Evolutionary conservation across 2,113 vertebrate genomes (phyloP), one percentile per base, ranked within the genome.

Genomic region (Hylia prasina): DNA sequence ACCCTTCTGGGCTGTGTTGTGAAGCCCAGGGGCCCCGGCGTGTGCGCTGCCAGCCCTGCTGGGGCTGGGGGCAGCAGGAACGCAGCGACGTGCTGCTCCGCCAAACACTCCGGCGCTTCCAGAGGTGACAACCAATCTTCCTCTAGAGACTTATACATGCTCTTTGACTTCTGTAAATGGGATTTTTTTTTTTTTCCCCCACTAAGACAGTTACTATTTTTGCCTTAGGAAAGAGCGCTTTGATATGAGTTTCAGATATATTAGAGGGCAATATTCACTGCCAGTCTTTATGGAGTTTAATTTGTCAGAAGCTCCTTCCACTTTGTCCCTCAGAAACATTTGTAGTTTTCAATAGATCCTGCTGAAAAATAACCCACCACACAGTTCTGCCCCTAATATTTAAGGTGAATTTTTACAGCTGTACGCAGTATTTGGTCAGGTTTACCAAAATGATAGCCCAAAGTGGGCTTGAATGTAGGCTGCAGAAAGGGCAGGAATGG

Each of bases 31-130:
- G 56, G 45, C 78, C 91, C 60, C 6, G 11, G 57, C 5, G 0
- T 53, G 54, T 18, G 33, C 2, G 4, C 8, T 70, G 31, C 37
- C 0, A 0, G 50, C 0, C 0, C 50, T 54, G 33, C 30, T 0
- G 4, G 44, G 14, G 28, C n/a, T 14, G 16, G 27, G 22, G 33
- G 13, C 2, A 5, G 30, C 56, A 37, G 31, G 58, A 83, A 37
- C 33, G 51, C 27, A 9, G 25, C 40, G 54, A 53, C 2, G 2
- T 3, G 0, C 47, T 7, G 7, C 71, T 57, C 1, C 0, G 15
- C 42, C 64, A 69, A 75, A 63, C 63, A 64, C 33, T 35, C 57
- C 11, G 1, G 15, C 2, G 2, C 47, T 65, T 88, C 53, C 60
- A 79, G 45, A 13, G 15, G 30, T 65, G 58, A 69, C 37, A 92